Conservation (phyloP, 1,140 invertebrate genomes). For the Ylistrum balloti region DNA sequence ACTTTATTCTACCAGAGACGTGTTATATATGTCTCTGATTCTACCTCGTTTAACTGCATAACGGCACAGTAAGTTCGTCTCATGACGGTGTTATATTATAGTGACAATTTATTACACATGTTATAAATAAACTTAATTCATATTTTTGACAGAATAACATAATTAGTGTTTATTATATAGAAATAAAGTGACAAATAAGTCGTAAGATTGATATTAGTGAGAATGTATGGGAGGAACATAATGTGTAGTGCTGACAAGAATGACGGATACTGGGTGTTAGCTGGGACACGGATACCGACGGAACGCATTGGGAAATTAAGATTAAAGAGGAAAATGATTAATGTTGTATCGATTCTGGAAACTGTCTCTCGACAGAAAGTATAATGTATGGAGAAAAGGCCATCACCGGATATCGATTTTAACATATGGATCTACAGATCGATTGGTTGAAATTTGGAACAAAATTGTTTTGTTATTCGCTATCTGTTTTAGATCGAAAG, state of each 20-base stretch:
- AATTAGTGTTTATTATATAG: background rate
- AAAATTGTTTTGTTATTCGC: background rate
- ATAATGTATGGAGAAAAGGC: background rate
- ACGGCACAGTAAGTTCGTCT: too few species aligned
- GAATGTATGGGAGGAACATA: background rate
- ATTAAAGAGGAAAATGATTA: slow-evolving; percentile 21
- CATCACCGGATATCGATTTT: background rate
- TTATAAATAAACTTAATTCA: too few species aligned
- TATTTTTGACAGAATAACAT: background rate
- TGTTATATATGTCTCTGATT: too few species aligned
- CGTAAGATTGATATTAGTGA: background rate
- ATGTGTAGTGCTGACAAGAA: background rate
- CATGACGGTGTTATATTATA: too few species aligned
- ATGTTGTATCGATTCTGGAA: background rate
- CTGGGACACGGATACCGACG: slow-evolving; percentile 1
- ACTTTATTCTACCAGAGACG: too few species aligned
- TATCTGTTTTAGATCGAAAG: background rate
- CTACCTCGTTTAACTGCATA: too few species aligned
- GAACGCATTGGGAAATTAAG: background rate
- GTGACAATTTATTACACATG: too few species aligned
- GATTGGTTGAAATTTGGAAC: background rate
- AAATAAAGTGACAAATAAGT: background rate
- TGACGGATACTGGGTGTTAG: background rate
- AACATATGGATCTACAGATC: background rate
- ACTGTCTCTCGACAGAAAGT: background rate